Evolutionary conservation across 2,888 invertebrate genomes (phyloP).

Genomic region (Slavum lentiscoides): DNA sequence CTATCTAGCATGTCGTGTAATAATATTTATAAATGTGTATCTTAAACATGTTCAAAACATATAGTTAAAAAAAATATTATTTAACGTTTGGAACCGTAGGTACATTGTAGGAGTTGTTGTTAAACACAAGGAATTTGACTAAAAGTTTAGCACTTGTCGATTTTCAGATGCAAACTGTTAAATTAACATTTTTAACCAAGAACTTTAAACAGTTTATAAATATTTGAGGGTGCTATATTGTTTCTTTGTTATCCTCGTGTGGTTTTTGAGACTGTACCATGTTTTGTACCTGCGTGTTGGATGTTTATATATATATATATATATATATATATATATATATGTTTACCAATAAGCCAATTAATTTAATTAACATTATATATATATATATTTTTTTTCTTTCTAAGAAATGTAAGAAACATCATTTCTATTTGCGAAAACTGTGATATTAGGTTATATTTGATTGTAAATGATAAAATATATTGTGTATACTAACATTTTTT

Average conservation of each 20-base stretch:
- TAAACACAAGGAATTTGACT: conserved; percentile 32
- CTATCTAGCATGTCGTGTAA: conserved; percentile 38
- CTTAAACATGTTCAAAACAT: conserved; percentile 7
- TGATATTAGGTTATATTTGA: conserved; percentile 47
- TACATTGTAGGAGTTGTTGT: conserved; percentile 36
- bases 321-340: conserved; percentile 15
- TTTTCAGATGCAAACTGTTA: background rate
- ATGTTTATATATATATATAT: conserved; percentile 35
- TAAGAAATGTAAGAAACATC: conserved; percentile 51
- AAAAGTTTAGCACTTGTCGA: conserved; percentile 31
- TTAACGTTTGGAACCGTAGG: conserved; percentile 23
- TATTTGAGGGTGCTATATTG: conserved; percentile 43
- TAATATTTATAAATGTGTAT: conserved; percentile 22
- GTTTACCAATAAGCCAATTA: conserved; percentile 39
- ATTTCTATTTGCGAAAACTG: conserved; percentile 50
- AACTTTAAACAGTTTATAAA: conserved; percentile 22
- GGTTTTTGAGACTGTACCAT: conserved; percentile 51
- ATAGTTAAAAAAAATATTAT: background rate
- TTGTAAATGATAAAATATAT: conserved; percentile 40
- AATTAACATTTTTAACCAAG: conserved; percentile 22
- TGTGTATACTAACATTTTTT: conserved; percentile 50
- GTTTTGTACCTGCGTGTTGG: conserved; percentile 53
- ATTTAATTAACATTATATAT: conserved; percentile 45
- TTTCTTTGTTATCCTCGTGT: conserved; percentile 49
- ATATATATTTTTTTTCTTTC: conserved; percentile 41